Evolutionary conservation across 2,888 invertebrate species (phyloP), one percentile per base, ranked within the genome.

Genomic region (Parnassius smintheus): DNA sequence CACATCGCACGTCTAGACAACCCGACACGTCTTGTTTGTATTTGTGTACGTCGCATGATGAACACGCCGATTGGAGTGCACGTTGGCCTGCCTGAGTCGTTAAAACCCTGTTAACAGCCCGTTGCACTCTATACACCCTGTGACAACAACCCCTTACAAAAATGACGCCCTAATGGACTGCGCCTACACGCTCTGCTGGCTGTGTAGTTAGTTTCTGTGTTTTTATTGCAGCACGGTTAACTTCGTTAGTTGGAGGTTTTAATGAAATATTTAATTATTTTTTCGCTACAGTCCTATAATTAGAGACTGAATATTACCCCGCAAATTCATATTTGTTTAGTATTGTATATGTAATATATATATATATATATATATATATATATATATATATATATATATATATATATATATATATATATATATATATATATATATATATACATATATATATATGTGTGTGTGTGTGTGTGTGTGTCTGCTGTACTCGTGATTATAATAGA

Each of bases 11-110:
- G 60, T 60, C 60, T 64, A 60, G 56, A 64, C 64, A 60, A 60
- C 44, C 22, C 56, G 56, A 49, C 56, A 56, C 18, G 64, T 59
- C 53, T 60, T 22, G 55, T 62, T 58, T 63, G 57, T 57, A 46
- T 62, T 58, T 54, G 57, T 53, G 45, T 25, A 51, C 9, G 56
- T 18, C 59, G 60, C 49, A 46, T 42, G 64, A 56, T 56, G 60
- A 64, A 56, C 64, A 35, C 48, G 54, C 42, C 63, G 60, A 56
- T 42, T 56, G 52, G 53, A 60, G 64, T 56, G 59, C 60, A 45
- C 13, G 58, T 35, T 42, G 59, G 48, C 54, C 41, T 45, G 48
- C 52, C 44, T 48, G 53, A 52, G 45, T 13, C 51, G 46, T 25
- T 42, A 22, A n/a, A 54, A 46, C 46, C 22, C 56, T 51, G 50